A percentile compares a stretch with the other conserved stretches of the same genome.
Evolutionary conservation across 2,888 invertebrate genomes (phyloP).

Genomic region (Mesodorylaimus sp.): DNA sequence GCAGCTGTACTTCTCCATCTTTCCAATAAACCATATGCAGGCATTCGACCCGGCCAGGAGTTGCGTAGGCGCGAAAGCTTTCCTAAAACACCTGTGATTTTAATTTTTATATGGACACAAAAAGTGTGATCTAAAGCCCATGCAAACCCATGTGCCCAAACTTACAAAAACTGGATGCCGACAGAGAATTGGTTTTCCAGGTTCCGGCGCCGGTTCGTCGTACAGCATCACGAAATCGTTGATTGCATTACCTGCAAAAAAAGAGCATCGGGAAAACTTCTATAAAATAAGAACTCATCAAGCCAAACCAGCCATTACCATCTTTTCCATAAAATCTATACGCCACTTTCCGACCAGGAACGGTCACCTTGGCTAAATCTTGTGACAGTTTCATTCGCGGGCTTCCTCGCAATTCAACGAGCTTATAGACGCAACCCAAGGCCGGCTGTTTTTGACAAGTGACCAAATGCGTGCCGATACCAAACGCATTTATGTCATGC

Average conservation of each 20-base stretch:
- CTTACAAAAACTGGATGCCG: conserved; percentile 67
- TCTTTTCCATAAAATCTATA: conserved; percentile 43
- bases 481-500: conserved; percentile 87
- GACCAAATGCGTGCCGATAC: conserved; percentile 92
- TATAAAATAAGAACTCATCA: too few relatives aligned
- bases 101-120: too few relatives aligned
- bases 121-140: too few relatives aligned
- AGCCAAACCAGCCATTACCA: too few relatives aligned
- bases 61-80: conserved; percentile 83
- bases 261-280: background rate
- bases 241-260: conserved; percentile 47
- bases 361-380: conserved; percentile 88
- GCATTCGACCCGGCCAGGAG: conserved; percentile 66
- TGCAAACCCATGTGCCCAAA: too few relatives aligned
- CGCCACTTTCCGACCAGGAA: conserved; percentile 80
- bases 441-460: conserved; percentile 96
- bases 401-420: conserved; percentile 75
- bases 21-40: conserved; percentile 69
- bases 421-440: conserved; percentile 90
- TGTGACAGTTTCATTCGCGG: conserved; percentile 89
- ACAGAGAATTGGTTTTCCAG: conserved; percentile 67
- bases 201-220: conserved; percentile 54
- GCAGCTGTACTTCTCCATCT: conserved; percentile 44
- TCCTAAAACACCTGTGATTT: too few relatives aligned
- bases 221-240: conserved; percentile 73